A percentile compares a stretch with the other conserved stretches of the same genome.
Evolutionary conservation across 2,113 vertebrate genomes (phyloP).

Genomic region (Octodon degus): DNA sequence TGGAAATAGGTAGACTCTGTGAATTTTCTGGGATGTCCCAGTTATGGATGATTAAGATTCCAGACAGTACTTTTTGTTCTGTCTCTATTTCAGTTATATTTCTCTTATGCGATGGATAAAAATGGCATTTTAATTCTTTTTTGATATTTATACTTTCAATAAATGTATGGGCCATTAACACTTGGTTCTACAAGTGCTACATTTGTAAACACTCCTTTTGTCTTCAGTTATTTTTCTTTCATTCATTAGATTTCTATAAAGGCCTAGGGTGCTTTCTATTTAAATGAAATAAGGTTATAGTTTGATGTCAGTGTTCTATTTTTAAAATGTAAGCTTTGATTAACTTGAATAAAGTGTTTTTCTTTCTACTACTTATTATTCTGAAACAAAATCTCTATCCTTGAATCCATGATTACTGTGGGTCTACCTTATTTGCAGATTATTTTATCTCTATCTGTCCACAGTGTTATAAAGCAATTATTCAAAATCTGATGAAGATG

Average conservation of each 20-base stretch:
- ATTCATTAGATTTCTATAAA: not conserved
- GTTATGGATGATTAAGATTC: not conserved
- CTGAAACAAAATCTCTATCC: not conserved
- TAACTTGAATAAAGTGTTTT: slow-evolving; percentile 8
- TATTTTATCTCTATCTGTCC: not conserved
- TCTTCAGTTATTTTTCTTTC: not conserved
- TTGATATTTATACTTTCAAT: not conserved
- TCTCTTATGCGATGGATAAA: not conserved
- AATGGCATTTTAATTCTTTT: not conserved
- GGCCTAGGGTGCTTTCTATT: not conserved
- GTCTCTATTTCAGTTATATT: not conserved
- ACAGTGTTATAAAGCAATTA: not conserved
- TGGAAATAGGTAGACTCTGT: not conserved
- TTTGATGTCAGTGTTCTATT: not conserved
- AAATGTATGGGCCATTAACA: not conserved
- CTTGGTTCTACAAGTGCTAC: not conserved
- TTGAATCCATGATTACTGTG: not conserved
- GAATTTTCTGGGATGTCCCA: not conserved
- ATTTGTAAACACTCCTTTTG: not conserved
- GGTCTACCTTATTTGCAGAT: not conserved
- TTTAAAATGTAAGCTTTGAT: slow-evolving; percentile 11
- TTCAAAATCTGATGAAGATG: not conserved
- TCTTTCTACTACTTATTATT: not conserved
- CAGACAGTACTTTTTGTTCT: not conserved
- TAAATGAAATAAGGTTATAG: not conserved